Evolutionary conservation across 2,888 invertebrate species (phyloP), one percentile per base, ranked within the genome.

Genomic region (Hyposoter dolosus): DNA sequence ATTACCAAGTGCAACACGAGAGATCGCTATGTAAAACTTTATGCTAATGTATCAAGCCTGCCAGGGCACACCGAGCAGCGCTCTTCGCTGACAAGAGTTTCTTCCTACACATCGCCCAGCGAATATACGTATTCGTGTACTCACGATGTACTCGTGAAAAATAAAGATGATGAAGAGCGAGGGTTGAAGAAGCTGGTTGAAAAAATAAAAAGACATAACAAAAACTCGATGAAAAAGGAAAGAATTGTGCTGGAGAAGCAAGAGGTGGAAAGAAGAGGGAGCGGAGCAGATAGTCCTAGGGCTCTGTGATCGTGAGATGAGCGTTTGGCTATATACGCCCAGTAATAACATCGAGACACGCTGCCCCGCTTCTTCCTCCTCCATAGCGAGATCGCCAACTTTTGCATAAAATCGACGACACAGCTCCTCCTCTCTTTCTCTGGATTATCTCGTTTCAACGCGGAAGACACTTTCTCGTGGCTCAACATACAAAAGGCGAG

Each of bases 391-490:
- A 72, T 66, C 53, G 85, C 56, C 77, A 88, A 78, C 84, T 90
- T 90, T 90, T 90, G 89, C 90, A 88, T 89, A 89, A 88, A 89
- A 88, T 90, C 89, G 88, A 87, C 88, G 85, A 74, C 76, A 88
- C 76, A 88, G 63, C 47, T 47, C 35, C 47, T 47, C 35, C 60
- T 71, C 78, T 80, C 76, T 71, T 75, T 80, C 66, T 75, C 63
- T 72, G 82, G 88, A 90, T 90, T 89, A 87, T 86, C 72, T 80
- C 88, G 90, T 82, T 85, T 66, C 86, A 87, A 83, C 84, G 87
- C 86, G 60, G 71, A 76, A 82, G 79, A 79, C 56, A 76, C 82
- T 82, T 63, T 72, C 75, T 23, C 53, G 28, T 3, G 74, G 45
- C 28, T 69, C 35, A 72, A 68, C 66, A 66, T 66, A 65, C 35